These are phyloP conservation scores for Brachyhypopomus gauderio DNA, from an alignment of 2,113 vertebrate species.

Conservation along the genomic window DNA sequence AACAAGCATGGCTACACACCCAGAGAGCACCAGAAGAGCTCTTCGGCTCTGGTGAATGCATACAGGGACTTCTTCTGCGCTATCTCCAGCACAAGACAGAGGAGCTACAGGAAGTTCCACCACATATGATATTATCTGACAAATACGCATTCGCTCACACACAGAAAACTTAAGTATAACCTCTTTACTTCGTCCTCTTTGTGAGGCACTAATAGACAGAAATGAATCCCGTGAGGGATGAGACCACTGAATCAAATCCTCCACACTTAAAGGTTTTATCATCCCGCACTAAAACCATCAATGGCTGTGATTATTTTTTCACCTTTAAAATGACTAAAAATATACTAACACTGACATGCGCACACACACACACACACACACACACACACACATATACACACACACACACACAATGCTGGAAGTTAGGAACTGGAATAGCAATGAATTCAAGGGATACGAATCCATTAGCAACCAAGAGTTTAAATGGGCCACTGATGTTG, in stretches of 20 bases:
- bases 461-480: too few relatives aligned
- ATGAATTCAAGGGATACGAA: too few relatives aligned
- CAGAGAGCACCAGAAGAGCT: neutral
- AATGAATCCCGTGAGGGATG: constrained; percentile 9
- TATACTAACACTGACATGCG: neutral
- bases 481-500: neutral
- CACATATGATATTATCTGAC: constrained; percentile 18
- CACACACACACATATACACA: too few relatives aligned
- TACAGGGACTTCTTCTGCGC: neutral
- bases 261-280: neutral
- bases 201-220: constrained; percentile 34
- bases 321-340: neutral
- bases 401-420: neutral
- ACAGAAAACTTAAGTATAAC: constrained; percentile 31
- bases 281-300: neutral
- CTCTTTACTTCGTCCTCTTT: constrained; percentile 6
- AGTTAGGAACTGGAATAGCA: too few relatives aligned
- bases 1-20: neutral
- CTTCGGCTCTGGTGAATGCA: neutral
- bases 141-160: constrained; percentile 26
- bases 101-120: constrained; percentile 25
- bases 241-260: too few relatives aligned
- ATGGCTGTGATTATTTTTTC: neutral
- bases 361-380: too few relatives aligned
- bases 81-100: neutral